Base-by-base conservation (phyloP, 1,140 invertebrate species). In the Philopotamus ludificatus region DNA sequence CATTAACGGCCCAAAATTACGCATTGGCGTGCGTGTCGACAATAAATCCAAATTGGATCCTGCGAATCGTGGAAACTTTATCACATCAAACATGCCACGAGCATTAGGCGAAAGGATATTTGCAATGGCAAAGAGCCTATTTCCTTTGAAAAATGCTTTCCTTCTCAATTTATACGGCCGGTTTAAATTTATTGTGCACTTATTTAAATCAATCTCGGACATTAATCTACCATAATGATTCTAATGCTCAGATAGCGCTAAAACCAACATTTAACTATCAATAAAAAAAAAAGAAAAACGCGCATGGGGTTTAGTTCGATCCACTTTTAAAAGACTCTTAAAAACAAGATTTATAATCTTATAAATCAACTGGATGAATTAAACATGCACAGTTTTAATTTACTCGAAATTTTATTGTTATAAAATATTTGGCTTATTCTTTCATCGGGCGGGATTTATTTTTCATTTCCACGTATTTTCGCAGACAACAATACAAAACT, bases 11-110 rank as follows among this genome's bases (percentile, higher is more conserved):
- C 4, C 28, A 34, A 34, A 34, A 34, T 57, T 57, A 39, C 54
- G 54, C 18, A 22, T 42, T 57, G n/a, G 54, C 54, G 54, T 57
- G 54, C 41, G 28, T 39, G 15, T 22, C 21, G 12, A 28, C 28
- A 21, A 57, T 57, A 28, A 57, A 57, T 57, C 34, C 28, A 28
- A 42, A 20, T 57, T 28, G 54, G 34, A 22, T 57, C 54, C 51
- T n/a, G n/a, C 28, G 22, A 57, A 57, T 57, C 39, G 16, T 28
- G 34, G 12, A 39, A 42, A 57, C 34, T 39, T 57, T 57, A 57
- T 57, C 54, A 57, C 39, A 18, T 2, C 8, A 42, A 42, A 57
- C 34, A 28, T 57, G 28, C 34, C 39, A 21, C 34, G 18, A 55
- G n/a, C 15, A n/a, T 23, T 53, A 21, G 15, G 20, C 18, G 50